Conservation (phyloP, 2,797 vertebrate genomes). For the Enteromius radiatus region DNA sequence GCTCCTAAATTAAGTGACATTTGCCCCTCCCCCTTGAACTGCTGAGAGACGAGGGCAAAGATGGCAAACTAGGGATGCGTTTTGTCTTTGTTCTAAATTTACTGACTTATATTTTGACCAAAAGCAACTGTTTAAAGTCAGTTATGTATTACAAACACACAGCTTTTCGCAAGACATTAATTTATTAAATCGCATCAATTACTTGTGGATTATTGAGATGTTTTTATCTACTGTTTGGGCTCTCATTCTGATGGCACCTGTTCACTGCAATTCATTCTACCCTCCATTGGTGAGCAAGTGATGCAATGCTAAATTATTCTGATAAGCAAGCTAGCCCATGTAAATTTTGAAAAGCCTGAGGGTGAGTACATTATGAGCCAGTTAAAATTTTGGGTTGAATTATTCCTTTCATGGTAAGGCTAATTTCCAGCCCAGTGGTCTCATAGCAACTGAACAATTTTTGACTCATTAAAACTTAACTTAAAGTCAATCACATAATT, state of each 20-base stretch:
- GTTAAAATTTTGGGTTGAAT: not conserved
- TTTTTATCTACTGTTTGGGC: not conserved
- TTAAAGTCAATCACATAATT: not conserved
- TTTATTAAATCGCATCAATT: not conserved
- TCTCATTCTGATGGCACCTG: not conserved
- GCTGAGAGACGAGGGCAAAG: constrained; percentile 28
- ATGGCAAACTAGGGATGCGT: constrained; percentile 21
- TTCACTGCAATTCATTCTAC: not conserved
- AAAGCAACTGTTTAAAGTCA: not conserved
- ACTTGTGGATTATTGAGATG: not conserved
- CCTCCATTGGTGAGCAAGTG: not conserved
- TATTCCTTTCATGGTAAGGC: constrained; percentile 65
- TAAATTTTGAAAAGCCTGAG: not conserved
- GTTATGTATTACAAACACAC: not conserved
- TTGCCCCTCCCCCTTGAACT: constrained; percentile 47
- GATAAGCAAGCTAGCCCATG: not conserved
- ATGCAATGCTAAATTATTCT: not conserved
- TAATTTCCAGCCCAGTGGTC: constrained; percentile 54
- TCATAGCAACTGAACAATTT: constrained; percentile 36
- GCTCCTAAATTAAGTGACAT: constrained; percentile 57
- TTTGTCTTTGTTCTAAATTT: not conserved
- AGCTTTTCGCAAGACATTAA: not conserved
- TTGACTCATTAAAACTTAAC: constrained; percentile 8
- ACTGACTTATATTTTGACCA: not conserved
- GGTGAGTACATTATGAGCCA: not conserved